These are phyloP conservation scores for Ranitomeya variabilis DNA, from an alignment of 2,113 vertebrate species.

Conservation along the genomic window DNA sequence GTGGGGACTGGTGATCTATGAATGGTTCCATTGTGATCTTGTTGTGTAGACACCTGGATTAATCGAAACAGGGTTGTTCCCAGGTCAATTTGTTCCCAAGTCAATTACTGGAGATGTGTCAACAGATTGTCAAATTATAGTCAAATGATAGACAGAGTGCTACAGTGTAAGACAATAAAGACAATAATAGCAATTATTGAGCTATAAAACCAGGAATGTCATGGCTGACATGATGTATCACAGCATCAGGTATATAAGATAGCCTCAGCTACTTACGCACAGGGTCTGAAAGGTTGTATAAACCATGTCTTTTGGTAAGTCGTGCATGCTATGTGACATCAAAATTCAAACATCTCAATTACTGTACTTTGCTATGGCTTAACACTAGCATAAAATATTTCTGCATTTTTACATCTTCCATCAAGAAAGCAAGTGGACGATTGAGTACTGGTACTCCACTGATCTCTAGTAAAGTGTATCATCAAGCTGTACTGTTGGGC, in stretches of 20 bases:
- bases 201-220: neutral
- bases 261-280: neutral
- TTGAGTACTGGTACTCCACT: no score
- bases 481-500: no score
- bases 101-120: constrained; percentile 1
- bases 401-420: no score
- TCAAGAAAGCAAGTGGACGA: no score
- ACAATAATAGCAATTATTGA: neutral
- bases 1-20: neutral
- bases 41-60: neutral
- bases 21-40: constrained; percentile 8
- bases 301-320: no score
- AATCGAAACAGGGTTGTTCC: neutral
- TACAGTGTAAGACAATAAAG: neutral
- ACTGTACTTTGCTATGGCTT: no score
- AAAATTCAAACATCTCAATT: no score
- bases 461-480: no score
- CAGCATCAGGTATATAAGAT: neutral
- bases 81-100: neutral
- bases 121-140: neutral
- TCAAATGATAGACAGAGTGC: neutral
- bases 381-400: no score
- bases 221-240: neutral
- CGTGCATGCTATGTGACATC: no score
- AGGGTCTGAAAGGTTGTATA: no score